Evolutionary conservation across 1,140 invertebrate species (phyloP), one percentile per base, ranked within the genome.

Genomic region (Camponotus vicinus): DNA sequence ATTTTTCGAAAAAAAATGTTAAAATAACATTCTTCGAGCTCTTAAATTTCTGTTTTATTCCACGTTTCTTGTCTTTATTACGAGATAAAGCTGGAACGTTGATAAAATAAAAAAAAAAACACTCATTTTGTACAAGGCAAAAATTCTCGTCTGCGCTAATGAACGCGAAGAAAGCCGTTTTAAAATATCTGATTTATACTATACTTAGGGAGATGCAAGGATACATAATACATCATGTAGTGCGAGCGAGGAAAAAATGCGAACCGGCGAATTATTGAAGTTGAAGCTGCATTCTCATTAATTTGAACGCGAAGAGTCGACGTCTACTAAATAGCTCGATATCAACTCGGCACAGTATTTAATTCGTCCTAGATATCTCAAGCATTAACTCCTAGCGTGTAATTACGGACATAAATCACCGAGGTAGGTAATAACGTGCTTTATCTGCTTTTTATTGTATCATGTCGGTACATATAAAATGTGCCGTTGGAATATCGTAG

Each of bases 151-250:
- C 18, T 80, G 21, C 34, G 37, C n/a, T 6, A 45, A 34, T 49
- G 42, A 45, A 82, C 4, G 13, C 13, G 6, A 37, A 27, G 32
- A 34, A 18, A 18, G 32, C 61, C 63, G n/a, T 27, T 45, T 45
- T 37, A 75, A 83, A 40, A 83, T 8, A 61, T 83, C 57, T n/a
- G 67, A 83, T 83, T 83, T 83, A 66, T 75, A 37, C n/a, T 59
- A 49, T n/a, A 61, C 49, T 75, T 15, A 52, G 5, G 13, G 13
- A 49, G 45, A 42, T 40, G 55, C 55, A 21, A 15, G 69, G 34
- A 73, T 83, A 57, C n/a, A n/a, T 11, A 45, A 40, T 34, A 49
- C 64, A 9, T 18, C 42, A 40, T 57, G 27, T 63, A 75, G 42
- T 34, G 21, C 11, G 9, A 37, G 7, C n/a, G 21, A 75, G 42